Base-by-base conservation (phyloP, 2,113 vertebrate genomes). In the Calyptommatus sinebrachiatus region DNA sequence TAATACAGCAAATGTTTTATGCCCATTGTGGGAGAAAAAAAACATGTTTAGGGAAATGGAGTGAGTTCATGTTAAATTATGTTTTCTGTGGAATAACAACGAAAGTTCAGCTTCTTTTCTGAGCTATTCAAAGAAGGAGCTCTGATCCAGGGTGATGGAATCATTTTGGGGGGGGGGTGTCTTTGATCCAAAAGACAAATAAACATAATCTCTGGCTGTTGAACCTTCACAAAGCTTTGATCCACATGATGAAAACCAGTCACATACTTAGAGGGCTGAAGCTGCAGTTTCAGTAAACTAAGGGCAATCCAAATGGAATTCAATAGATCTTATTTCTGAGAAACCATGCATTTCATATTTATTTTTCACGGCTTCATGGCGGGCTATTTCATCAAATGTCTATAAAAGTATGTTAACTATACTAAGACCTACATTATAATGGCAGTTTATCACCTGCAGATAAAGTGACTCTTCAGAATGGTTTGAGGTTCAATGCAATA, bases 401-500 rank as follows among this genome's bases (percentile, higher is more conserved):
- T 85, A 81, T 20, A 77, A 83, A 88, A 79, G 53, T 82, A 86
- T 63, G 76, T 67, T 31, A 83, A 83, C 60, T 81, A 80, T 79
- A 80, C 60, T 78, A 31, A 41, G 0, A 0, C 68, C 78, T 84
- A 75, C 70, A 41, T 69, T 67, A 68, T 21, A 20, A 71, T 62
- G 71, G 60, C 70, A 26, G 73, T 60, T 66, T 71, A 69, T 60
- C 31, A 60, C 46, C 77, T 72, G 77, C 0, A 0, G 71, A 60
- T 71, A 67, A 65, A 82, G 86, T 79, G 82, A 79, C 7, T 0
- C n/a, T 65, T 53, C 5, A 83, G 67, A 83, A 63, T 46, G 20
- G 1, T 65, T 82, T 69, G 60, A 86, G 70, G 85, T 74, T 20
- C 1, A 80, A 69, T 73, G 67, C 74, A 66, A 46, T 84, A 8